Evolutionary conservation across 2,888 invertebrate genomes (phyloP), one percentile per base, ranked within the genome.

Genomic region (Sinotaia quadrata): DNA sequence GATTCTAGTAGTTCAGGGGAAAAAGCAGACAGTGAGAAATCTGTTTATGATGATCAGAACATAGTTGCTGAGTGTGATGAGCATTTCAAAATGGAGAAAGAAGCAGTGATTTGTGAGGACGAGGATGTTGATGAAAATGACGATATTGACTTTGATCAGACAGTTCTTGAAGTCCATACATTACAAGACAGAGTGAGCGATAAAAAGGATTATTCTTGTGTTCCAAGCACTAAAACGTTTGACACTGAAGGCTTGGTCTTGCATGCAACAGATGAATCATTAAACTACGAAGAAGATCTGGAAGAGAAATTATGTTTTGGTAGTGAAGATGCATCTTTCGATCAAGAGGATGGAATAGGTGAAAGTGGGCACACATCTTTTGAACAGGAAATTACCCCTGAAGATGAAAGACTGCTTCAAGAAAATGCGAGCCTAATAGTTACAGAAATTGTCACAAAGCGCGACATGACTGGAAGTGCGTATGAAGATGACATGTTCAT

Each of bases 381-480:
- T 21, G 51, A 63, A 41, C 54, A 52, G 37, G 65, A 65, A n/a
- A 65, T 65, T n/a, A 36, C 65, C 0, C 54, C 65, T 2, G 75
- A 75, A 29, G 67, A 71, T n/a, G 60, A 77, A 68, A 47, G 49
- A 1, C 71, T 81, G 47, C 71, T 81, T 65, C 90, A 91, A 76
- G 90, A 90, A 75, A 91, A 92, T 79, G 91, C 91, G 0, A 90
- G 90, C 73, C 85, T 91, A 41, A 90, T 92, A 15, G 82, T 92
- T 54, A 90, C 90, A 68, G 91, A 90, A 36, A 84, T 92, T 44
- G 75, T 74, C 36, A 89, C 89, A 1, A 87, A 84, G 51, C 74
- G 78, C 37, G 81, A 84, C 69, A 76, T 83, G 56, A 75, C 77
- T 18, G 85, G 85, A 58, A 85, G 86, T 73, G 84, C 84, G 36